These are phyloP conservation scores for Dissostichus mawsoni DNA, from an alignment of 2,113 vertebrate genomes.

Conservation along the genomic window DNA sequence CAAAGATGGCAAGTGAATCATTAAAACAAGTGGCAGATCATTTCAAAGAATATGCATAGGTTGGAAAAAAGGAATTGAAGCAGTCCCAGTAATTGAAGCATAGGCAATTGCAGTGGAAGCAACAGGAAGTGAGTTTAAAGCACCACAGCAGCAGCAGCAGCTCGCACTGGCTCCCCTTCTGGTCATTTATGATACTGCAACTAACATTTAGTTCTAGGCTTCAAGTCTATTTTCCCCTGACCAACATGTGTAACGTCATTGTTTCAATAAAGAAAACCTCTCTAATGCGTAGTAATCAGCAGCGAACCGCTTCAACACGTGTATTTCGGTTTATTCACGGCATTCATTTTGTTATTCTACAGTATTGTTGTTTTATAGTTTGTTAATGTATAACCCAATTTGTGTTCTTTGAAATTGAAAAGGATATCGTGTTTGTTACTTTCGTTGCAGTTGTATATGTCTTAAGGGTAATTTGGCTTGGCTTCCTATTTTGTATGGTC, in stretches of 20 bases:
- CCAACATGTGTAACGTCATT: not conserved
- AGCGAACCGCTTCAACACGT: too few species aligned
- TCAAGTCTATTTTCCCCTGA: not conserved
- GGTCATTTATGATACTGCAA: not conserved
- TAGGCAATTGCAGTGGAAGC: not conserved
- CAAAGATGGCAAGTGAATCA: not conserved
- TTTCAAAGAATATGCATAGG: not conserved
- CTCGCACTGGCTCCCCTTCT: not conserved
- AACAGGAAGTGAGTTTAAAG: not conserved
- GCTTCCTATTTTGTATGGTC: too few species aligned
- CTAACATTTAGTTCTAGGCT: not conserved
- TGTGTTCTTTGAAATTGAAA: too few species aligned
- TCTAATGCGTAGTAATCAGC: too few species aligned
- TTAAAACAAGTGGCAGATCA: not conserved
- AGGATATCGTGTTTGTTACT: too few species aligned
- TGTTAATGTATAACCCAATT: too few species aligned
- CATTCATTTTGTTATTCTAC: too few species aligned
- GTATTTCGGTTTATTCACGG: too few species aligned
- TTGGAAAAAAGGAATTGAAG: not conserved
- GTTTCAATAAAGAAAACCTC: not conserved
- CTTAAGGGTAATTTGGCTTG: too few species aligned
- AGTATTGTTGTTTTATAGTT: too few species aligned
- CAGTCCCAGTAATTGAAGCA: too few species aligned
- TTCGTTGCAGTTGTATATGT: too few species aligned
- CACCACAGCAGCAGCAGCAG: constrained; percentile 3